Percentiles rank a stretch among this genome's conserved stretches.
Conservation (phyloP, 2,113 vertebrate genomes). For the Aegotheles bennettii region DNA sequence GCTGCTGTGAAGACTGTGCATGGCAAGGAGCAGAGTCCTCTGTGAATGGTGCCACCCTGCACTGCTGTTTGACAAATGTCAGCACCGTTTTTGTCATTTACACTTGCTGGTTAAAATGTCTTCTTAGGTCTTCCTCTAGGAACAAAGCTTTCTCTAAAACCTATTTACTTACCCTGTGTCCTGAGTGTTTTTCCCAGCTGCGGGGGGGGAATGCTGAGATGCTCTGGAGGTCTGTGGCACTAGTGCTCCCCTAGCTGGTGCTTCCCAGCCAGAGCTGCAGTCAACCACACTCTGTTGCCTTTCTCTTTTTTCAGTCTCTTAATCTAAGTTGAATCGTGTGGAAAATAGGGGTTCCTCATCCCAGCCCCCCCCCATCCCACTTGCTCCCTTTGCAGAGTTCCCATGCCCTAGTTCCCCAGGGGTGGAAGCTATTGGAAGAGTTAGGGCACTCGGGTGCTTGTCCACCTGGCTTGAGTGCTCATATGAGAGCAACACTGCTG, state of each 20-base stretch:
- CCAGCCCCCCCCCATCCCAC: no score
- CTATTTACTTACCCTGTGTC: not conserved
- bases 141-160: not conserved
- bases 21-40: not conserved
- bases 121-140: not conserved
- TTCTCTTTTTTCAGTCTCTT: not conserved
- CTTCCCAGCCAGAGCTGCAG: not conserved
- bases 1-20: not conserved
- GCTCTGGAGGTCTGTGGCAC: no score
- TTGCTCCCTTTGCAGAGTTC: no score
- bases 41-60: not conserved
- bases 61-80: not conserved
- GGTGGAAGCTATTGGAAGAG: no score
- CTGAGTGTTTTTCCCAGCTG: not conserved
- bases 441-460: no score
- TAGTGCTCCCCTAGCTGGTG: not conserved
- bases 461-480: no score
- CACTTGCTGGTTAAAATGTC: not conserved
- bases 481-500: no score
- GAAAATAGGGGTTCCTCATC: no score
- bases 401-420: no score
- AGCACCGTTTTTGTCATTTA: not conserved
- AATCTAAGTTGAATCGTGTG: no score
- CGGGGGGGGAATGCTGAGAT: not conserved
- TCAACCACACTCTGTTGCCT: no score